Evolutionary conservation across 2,888 invertebrate species (phyloP).

Genomic region (Sminthurinus aureus): DNA sequence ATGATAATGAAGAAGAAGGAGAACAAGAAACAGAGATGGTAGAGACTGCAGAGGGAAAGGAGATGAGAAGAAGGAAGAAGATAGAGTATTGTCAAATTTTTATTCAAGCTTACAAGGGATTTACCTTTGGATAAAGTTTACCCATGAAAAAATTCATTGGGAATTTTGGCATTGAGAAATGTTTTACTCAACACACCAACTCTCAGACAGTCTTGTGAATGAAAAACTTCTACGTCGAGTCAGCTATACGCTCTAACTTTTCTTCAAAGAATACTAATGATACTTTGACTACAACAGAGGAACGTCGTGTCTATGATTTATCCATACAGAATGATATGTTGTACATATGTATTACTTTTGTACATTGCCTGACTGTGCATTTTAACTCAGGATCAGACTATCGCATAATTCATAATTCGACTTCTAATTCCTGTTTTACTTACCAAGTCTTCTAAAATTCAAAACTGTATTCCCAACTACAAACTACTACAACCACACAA

Average conservation of each 20-base stretch:
- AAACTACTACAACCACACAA: no score
- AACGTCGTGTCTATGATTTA: neutral
- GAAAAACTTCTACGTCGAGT: neutral
- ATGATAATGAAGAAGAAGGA: no score
- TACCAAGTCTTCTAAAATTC: no score
- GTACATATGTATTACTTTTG: neutral
- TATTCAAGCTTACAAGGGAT: conserved; percentile 3
- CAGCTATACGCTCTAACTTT: no score
- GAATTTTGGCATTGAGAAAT: neutral
- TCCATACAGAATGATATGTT: neutral
- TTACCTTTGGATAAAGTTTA: conserved; percentile 6
- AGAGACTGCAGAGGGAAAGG: no score
- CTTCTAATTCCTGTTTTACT: no score
- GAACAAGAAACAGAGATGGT: no score
- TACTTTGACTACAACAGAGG: no score
- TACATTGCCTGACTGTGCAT: neutral
- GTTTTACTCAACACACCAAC: neutral
- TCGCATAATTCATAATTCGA: no score
- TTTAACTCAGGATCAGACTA: neutral
- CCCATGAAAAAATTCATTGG: neutral
- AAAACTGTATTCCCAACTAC: no score
- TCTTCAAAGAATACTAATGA: no score
- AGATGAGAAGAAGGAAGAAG: neutral
- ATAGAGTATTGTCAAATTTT: neutral
- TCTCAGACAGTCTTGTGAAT: neutral